phyloP scores from a whole-genome alignment of 2,888 invertebrate species.

The Listrodromus nycthemerus region DNA sequence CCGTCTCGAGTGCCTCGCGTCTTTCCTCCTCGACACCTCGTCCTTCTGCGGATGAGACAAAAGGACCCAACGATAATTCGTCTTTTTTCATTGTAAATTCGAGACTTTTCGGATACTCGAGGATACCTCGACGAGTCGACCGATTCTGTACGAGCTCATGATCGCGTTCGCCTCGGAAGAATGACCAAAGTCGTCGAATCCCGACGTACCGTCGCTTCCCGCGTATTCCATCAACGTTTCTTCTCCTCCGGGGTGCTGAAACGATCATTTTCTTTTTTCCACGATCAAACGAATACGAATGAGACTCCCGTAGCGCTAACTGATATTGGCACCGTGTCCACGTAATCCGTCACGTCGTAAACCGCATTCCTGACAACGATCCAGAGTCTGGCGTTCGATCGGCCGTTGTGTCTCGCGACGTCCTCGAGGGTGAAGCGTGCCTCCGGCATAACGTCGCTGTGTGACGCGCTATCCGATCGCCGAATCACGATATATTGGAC shows the following conservation, averaged over 20 bases:
- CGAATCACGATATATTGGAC: slow-evolving; percentile 16
- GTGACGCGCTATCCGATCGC: background rate
- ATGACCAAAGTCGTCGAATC: slow-evolving; percentile 89
- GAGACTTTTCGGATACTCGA: background rate
- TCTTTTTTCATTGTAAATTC: background rate
- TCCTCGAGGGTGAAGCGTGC: slow-evolving; percentile 84
- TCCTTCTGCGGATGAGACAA: slow-evolving; percentile 68
- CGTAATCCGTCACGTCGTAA: slow-evolving; percentile 89
- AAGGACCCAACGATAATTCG: background rate
- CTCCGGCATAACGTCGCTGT: slow-evolving; percentile 53
- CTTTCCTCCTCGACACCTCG: slow-evolving; percentile 64
- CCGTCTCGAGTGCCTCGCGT: background rate
- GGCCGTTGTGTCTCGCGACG: slow-evolving; percentile 87
- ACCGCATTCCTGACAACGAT: slow-evolving; percentile 88
- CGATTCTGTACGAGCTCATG: slow-evolving; percentile 88
- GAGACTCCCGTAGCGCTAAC: background rate
- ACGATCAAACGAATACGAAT: too few species aligned
- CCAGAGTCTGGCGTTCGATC: slow-evolving; percentile 87
- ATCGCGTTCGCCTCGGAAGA: slow-evolving; percentile 87
- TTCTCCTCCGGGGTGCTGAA: slow-evolving; percentile 90
- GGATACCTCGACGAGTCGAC: slow-evolving; percentile 88
- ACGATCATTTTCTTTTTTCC: slow-evolving; percentile 45
- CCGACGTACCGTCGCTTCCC: slow-evolving; percentile 89
- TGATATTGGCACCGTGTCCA: slow-evolving; percentile 85
- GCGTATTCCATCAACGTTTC: slow-evolving; percentile 88